Evolutionary conservation across 1,140 invertebrate genomes (phyloP).

Genomic region (Apocrypta bakeri): DNA sequence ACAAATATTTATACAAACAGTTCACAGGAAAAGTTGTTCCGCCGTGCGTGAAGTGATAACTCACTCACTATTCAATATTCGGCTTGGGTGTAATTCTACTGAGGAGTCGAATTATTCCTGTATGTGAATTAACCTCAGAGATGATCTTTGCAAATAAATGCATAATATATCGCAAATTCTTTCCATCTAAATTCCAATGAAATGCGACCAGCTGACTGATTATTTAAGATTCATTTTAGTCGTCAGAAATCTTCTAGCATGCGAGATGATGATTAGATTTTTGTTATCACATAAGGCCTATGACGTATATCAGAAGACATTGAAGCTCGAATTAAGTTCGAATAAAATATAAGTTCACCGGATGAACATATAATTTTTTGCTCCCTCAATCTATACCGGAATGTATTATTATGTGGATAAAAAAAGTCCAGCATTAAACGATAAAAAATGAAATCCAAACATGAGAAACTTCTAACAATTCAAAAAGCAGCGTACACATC

Average conservation of each 20-base stretch:
- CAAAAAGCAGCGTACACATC: not conserved
- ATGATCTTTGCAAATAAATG: conserved; percentile 15
- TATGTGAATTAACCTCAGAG: conserved; percentile 7
- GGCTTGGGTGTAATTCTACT: not conserved
- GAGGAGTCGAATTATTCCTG: not conserved
- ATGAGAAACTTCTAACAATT: not conserved
- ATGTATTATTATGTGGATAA: no score
- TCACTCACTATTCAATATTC: conserved; percentile 30
- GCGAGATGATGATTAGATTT: not conserved
- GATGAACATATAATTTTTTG: no score
- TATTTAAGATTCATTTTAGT: no score
- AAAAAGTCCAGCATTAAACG: no score
- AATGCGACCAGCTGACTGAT: conserved; percentile 14
- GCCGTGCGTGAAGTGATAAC: not conserved
- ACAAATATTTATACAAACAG: not conserved
- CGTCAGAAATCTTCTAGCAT: not conserved
- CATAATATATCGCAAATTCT: conserved; percentile 27
- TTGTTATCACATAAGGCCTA: no score
- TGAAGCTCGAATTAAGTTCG: no score
- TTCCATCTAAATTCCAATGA: conserved; percentile 47
- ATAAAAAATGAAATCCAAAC: not conserved
- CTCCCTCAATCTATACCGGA: no score
- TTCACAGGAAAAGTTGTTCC: not conserved
- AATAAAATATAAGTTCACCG: no score
- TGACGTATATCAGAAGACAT: no score